Percentiles rank a stretch among this genome's conserved stretches.
Conservation (phyloP, 2,113 vertebrate genomes). For the Candoia aspera region DNA sequence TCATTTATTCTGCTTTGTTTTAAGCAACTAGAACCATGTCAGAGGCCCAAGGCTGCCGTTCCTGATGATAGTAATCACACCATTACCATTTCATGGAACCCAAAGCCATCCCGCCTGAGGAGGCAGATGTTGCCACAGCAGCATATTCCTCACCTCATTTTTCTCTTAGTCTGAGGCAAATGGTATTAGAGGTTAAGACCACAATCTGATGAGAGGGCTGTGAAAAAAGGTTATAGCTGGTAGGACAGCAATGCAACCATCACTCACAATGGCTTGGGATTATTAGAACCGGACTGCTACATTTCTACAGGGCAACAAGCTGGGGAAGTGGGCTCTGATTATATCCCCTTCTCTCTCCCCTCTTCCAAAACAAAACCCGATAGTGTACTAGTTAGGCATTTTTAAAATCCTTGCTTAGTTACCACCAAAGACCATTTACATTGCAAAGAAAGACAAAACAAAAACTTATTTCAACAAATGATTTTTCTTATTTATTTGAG, state of each 20-base stretch:
- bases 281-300: not conserved
- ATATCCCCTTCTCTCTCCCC: not conserved
- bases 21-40: not conserved
- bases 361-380: not conserved
- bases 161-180: not conserved
- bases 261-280: not conserved
- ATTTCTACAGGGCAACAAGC: not conserved
- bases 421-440: not conserved
- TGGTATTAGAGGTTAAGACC: too few species aligned
- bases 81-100: not conserved
- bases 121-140: not conserved
- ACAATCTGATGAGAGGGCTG: not conserved
- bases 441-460: not conserved
- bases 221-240: not conserved
- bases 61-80: not conserved
- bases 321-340: not conserved
- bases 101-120: not conserved
- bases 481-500: not conserved
- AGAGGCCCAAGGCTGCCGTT: not conserved
- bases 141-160: not conserved
- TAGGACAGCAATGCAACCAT: not conserved
- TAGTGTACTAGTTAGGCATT: not conserved
- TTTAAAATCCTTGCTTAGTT: not conserved
- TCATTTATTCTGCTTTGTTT: not conserved
- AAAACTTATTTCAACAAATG: not conserved